These are phyloP conservation scores for Charaxes varanes DNA, from an alignment of 1,140 invertebrate genomes.

Conservation along the genomic window DNA sequence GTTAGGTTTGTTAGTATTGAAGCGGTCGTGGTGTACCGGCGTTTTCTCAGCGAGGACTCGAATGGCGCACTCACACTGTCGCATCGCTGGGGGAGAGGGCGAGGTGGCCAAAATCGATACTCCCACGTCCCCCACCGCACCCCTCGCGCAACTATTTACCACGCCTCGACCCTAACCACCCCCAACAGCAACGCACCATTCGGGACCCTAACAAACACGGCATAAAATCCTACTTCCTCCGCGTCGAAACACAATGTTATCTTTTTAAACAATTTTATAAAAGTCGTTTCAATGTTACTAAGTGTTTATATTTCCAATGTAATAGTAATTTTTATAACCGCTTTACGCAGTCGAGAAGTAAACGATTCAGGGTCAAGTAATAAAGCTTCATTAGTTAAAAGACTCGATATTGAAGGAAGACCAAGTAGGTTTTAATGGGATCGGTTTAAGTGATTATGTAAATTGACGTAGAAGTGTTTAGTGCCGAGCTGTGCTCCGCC, in stretches of 20 bases:
- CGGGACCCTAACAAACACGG: constrained; percentile 49
- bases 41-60: constrained; percentile 50
- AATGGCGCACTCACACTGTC: constrained; percentile 65
- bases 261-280: constrained; percentile 16
- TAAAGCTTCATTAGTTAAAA: constrained; percentile 4
- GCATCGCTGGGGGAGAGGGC: constrained; percentile 60
- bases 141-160: constrained; percentile 45
- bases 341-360: too few relatives aligned
- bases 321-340: constrained; percentile 1
- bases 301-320: constrained; percentile 4
- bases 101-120: constrained; percentile 68
- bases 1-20: constrained; percentile 30
- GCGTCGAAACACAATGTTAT: constrained; percentile 24
- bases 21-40: constrained; percentile 34
- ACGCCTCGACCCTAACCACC: constrained; percentile 65
- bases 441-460: constrained; percentile 41
- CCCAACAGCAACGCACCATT: constrained; percentile 57
- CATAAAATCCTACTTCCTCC: constrained; percentile 50
- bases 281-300: constrained; percentile 5
- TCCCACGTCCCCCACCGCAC: constrained; percentile 59
- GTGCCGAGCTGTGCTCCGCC: constrained; percentile 15
- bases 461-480: constrained; percentile 30
- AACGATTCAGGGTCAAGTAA: too few relatives aligned
- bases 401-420: neutral
- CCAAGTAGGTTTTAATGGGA: constrained; percentile 17